Evolutionary conservation across 2,797 vertebrate species (phyloP).

Genomic region (Microctenopoma stevenorrisi): DNA sequence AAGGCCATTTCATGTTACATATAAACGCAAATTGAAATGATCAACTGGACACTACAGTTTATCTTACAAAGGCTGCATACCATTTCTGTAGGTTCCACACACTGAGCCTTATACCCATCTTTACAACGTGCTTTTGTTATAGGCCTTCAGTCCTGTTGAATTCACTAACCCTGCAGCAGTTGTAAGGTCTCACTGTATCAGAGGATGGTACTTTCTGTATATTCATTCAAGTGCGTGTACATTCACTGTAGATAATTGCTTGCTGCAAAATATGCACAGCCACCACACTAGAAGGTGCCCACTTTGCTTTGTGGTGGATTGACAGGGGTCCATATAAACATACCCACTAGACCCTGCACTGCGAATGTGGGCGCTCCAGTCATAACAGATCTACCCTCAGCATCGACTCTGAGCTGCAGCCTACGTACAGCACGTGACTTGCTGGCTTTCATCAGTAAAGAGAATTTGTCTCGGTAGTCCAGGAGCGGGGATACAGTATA

Average conservation of each 20-base stretch:
- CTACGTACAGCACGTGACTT: background rate
- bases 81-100: background rate
- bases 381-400: slow-evolving; percentile 1
- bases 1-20: background rate
- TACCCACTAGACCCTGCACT: slow-evolving; percentile 12
- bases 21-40: background rate
- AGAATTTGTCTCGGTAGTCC: background rate
- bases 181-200: background rate
- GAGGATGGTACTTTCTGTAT: background rate
- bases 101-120: background rate
- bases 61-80: background rate
- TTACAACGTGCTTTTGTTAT: slow-evolving; percentile 1
- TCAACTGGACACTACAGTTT: background rate
- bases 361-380: slow-evolving; percentile 4
- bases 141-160: background rate
- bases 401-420: background rate
- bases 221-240: slow-evolving; percentile 18
- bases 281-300: slow-evolving; percentile 2
- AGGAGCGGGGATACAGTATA: slow-evolving; percentile 1
- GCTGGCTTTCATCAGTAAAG: background rate
- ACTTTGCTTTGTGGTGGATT: slow-evolving; percentile 15
- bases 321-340: slow-evolving; percentile 29
- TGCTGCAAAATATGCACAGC: slow-evolving; percentile 29
- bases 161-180: background rate
- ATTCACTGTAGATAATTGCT: slow-evolving; percentile 25